Evolutionary conservation across 2,113 vertebrate genomes (phyloP).

Genomic region (Mystacornis crossleyi): DNA sequence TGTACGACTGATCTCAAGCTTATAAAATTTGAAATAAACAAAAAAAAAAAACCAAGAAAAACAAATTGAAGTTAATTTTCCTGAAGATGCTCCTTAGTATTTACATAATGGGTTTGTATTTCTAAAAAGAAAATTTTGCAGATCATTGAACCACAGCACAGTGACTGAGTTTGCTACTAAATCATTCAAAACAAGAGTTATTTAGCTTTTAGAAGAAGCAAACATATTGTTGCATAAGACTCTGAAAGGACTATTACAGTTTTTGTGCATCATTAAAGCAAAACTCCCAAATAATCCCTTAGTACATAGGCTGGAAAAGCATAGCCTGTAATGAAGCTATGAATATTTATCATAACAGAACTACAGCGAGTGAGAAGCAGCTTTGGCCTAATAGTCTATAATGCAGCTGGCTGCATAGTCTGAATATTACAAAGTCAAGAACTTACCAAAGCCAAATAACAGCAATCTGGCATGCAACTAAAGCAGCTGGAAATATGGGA

Average conservation of each 20-base stretch:
- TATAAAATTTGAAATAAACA: neutral
- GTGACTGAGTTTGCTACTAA: conserved; percentile 44
- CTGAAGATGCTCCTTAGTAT: conserved; percentile 42
- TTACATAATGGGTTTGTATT: conserved; percentile 64
- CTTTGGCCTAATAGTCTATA: conserved; percentile 8
- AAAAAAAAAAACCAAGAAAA: neutral
- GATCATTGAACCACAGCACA: conserved; percentile 46
- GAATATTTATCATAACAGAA: conserved; percentile 52
- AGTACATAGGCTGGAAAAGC: neutral
- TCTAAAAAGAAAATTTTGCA: conserved; percentile 68
- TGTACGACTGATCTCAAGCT: neutral
- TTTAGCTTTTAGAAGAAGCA: conserved; percentile 43
- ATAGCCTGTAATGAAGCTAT: conserved; percentile 28
- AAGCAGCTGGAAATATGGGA: neutral
- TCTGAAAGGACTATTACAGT: conserved; percentile 37
- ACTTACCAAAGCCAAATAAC: neutral
- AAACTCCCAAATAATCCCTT: conserved; percentile 35
- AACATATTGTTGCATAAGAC: conserved; percentile 35
- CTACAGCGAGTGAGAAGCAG: neutral
- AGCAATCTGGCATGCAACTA: neutral
- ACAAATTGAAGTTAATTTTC: conserved; percentile 47
- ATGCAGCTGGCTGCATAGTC: conserved; percentile 24
- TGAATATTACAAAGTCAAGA: neutral
- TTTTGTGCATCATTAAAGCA: conserved; percentile 51
- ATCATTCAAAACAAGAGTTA: conserved; percentile 68